phyloP scores from a whole-genome alignment of 2,888 invertebrate genomes.

The Aethes cnicana region DNA sequence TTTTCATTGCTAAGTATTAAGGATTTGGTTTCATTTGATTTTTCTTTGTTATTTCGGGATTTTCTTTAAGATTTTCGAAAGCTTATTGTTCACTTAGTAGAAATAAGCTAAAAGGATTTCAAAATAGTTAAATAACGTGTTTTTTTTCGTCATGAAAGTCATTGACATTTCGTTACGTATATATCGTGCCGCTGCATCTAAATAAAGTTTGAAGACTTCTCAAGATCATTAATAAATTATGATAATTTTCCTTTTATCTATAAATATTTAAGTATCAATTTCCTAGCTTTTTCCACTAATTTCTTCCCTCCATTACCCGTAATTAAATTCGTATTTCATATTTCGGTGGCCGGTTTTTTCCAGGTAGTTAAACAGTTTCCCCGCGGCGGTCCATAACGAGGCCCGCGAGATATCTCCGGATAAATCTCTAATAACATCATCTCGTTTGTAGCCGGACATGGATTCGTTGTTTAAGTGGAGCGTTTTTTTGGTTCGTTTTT shows the following conservation, averaged over 20 bases:
- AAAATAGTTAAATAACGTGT: no score
- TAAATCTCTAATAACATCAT: constrained; percentile 41
- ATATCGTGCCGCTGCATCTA: no score
- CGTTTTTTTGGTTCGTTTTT: constrained; percentile 15
- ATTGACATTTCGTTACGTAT: no score
- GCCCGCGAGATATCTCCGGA: constrained; percentile 34
- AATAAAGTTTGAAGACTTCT: no score
- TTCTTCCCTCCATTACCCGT: constrained; percentile 57
- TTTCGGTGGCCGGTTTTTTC: constrained; percentile 56
- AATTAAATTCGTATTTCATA: constrained; percentile 74
- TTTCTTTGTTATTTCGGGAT: neutral
- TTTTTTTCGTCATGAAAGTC: no score
- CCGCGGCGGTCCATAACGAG: constrained; percentile 51
- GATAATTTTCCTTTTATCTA: no score
- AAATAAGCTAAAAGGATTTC: no score
- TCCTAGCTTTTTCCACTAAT: constrained; percentile 44
- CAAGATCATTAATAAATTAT: no score
- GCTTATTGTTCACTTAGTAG: no score
- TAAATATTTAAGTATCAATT: no score
- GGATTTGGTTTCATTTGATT: neutral
- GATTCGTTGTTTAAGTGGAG: constrained; percentile 25
- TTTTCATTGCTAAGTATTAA: neutral
- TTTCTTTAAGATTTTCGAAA: no score
- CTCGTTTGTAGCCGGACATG: constrained; percentile 26
- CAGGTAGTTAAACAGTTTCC: constrained; percentile 62